A percentile compares a stretch with the other conserved stretches of the same genome.
These are phyloP conservation scores for Flabesymbios commensalis DNA, from an alignment of 2,888 invertebrate species.

Conservation along the genomic window DNA sequence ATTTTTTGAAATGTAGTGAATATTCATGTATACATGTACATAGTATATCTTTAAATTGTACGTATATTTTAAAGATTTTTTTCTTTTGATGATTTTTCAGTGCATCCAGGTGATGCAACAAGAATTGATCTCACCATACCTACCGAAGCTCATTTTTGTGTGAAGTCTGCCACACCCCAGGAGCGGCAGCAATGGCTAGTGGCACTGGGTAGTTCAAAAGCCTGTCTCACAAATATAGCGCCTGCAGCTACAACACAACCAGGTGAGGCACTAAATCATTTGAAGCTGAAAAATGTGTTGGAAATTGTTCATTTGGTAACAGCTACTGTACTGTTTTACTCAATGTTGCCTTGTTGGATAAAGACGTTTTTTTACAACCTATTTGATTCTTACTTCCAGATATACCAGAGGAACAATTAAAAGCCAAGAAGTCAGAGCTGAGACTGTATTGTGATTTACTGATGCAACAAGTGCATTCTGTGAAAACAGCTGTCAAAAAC, in stretches of 20 bases:
- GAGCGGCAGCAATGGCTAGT: conserved; percentile 82
- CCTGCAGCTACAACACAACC: background rate
- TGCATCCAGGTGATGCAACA: conserved; percentile 73
- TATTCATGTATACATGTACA: too few relatives aligned
- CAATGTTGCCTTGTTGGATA: too few relatives aligned
- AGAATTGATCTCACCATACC: conserved; percentile 80
- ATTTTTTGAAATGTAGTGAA: too few relatives aligned
- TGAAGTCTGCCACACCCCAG: conserved; percentile 76
- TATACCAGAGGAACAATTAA: conserved; percentile 62
- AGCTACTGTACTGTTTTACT: too few relatives aligned
- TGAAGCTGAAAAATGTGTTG: too few relatives aligned
- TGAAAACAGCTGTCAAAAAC: conserved; percentile 42
- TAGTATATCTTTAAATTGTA: background rate
- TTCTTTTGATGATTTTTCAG: conserved; percentile 56
- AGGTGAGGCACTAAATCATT: too few relatives aligned
- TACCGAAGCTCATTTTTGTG: conserved; percentile 80
- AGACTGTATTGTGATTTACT: conserved; percentile 79
- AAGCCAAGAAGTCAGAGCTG: conserved; percentile 77
- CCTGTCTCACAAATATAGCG: conserved; percentile 62
- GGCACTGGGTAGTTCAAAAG: conserved; percentile 79
- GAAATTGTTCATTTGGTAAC: too few relatives aligned
- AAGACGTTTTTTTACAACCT: too few relatives aligned
- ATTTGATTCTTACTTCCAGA: too few relatives aligned
- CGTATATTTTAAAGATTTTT: background rate
- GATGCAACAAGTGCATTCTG: conserved; percentile 78